Conservation (phyloP, 2,113 vertebrate species). For the Damaliscus lunatus region DNA sequence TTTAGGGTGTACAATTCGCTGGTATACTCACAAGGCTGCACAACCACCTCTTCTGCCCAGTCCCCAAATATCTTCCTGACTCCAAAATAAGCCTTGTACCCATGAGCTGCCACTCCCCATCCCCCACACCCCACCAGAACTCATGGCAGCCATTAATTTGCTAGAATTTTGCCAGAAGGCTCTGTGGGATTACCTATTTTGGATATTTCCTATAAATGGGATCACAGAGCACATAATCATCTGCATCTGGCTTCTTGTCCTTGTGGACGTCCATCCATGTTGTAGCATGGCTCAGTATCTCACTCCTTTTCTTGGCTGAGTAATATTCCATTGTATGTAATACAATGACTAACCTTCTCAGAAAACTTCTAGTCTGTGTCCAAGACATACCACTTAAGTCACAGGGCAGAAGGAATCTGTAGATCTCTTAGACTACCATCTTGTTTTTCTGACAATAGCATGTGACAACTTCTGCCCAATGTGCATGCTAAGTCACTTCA, state of each 20-base stretch:
- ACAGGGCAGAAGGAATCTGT: not conserved
- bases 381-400: not conserved
- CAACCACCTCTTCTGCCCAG: not conserved
- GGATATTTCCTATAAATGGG: not conserved
- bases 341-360: not conserved
- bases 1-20: not conserved
- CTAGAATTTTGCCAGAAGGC: not conserved
- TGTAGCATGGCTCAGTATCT: not conserved
- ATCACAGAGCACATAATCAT: not conserved
- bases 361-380: not conserved
- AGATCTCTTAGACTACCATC: not conserved
- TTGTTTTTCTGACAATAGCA: not conserved
- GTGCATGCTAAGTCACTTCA: not conserved
- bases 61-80: not conserved
- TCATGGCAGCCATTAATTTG: not conserved
- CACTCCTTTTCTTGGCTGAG: not conserved
- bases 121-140: not conserved
- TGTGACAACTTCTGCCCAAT: not conserved
- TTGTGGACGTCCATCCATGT: not conserved
- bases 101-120: not conserved
- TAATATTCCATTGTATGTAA: not conserved
- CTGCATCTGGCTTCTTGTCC: not conserved
- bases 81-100: not conserved
- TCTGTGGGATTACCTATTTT: not conserved
- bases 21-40: not conserved